phyloP scores from a whole-genome alignment of 35 echinoderm and acorn worm species.

The Anneissia japonica region DNA sequence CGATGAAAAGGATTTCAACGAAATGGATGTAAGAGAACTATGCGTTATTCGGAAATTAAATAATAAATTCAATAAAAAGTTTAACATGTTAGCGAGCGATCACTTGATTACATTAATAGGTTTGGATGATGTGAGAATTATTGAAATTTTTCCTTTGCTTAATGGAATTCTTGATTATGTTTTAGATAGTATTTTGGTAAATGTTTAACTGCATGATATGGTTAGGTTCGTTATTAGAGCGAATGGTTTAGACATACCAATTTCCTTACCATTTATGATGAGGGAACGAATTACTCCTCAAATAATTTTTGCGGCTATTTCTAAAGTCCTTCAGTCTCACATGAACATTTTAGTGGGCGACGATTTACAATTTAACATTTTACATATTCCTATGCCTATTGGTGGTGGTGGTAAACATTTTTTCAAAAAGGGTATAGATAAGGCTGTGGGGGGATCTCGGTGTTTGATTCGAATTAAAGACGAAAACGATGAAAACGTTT shows the following conservation, averaged over 20 bases:
- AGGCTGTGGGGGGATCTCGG: neutral
- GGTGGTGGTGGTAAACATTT: neutral
- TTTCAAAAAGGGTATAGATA: neutral
- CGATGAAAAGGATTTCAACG: neutral
- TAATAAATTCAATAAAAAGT: neutral
- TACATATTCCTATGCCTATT: neutral
- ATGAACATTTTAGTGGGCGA: neutral
- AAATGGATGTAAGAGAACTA: neutral
- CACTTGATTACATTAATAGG: neutral
- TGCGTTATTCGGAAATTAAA: neutral
- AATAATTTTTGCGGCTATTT: neutral
- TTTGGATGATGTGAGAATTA: neutral
- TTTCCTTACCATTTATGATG: too few relatives aligned
- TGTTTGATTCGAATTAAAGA: neutral
- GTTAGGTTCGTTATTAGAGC: neutral
- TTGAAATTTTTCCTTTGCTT: neutral
- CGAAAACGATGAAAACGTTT: neutral
- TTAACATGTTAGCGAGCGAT: neutral
- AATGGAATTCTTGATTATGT: neutral
- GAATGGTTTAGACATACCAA: neutral
- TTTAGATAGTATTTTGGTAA: neutral
- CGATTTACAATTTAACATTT: neutral
- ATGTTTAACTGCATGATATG: neutral
- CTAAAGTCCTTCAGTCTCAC: neutral
- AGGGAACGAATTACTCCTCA: neutral